Evolutionary conservation across 2,888 invertebrate species (phyloP).

Genomic region (Luperina nickerlii): DNA sequence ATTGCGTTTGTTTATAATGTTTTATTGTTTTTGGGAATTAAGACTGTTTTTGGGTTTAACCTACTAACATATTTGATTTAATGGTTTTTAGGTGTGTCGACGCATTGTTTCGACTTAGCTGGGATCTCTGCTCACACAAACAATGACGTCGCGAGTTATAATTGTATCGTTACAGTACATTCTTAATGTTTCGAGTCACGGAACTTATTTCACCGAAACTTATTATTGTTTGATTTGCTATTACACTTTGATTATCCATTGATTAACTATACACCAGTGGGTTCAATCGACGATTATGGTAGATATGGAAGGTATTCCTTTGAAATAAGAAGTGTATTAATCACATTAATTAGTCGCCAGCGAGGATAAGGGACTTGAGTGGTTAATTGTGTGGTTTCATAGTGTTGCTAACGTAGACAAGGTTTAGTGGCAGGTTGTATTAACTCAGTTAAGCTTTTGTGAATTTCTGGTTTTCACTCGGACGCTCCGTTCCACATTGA

Average conservation of each 20-base stretch:
- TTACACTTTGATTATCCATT: background rate
- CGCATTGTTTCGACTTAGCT: background rate
- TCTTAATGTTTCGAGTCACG: constrained; percentile 31
- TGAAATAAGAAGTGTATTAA: background rate
- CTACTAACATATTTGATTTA: background rate
- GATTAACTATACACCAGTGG: background rate
- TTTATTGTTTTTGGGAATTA: background rate
- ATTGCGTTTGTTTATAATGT: constrained; percentile 5
- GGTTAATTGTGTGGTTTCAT: background rate
- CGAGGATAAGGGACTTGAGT: background rate
- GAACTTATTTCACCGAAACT: background rate
- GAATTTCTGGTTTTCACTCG: background rate
- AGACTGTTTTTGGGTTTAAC: background rate
- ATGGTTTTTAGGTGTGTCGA: background rate
- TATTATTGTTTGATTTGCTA: background rate
- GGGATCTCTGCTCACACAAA: background rate
- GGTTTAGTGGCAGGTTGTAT: background rate
- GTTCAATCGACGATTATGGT: background rate
- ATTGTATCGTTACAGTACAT: constrained; percentile 2
- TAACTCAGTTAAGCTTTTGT: background rate
- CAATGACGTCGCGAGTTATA: background rate
- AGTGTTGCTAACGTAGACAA: background rate
- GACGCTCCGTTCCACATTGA: background rate
- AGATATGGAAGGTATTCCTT: background rate
- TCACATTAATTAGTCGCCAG: constrained; percentile 37